Conservation (phyloP, 2,113 vertebrate genomes). For the Otis tarda region DNA sequence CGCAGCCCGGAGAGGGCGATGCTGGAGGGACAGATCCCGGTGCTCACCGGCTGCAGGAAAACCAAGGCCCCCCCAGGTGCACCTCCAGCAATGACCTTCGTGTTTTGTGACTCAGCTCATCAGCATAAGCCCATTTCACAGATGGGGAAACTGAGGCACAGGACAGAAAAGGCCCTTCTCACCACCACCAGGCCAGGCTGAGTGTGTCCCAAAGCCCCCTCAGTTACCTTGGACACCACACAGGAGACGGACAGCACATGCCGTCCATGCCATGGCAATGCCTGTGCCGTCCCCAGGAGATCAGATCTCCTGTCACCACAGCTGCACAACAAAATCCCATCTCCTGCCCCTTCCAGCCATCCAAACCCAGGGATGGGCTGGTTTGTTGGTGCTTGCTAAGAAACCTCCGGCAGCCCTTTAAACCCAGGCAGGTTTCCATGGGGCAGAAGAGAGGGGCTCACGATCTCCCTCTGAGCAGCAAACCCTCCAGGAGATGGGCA, state of each 20-base stretch:
- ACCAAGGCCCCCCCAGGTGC: neutral
- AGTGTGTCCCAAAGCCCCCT: neutral
- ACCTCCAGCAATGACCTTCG: neutral
- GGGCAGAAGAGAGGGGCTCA: neutral
- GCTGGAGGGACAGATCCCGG: neutral
- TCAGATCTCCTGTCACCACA: fast-evolving
- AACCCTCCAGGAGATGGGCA: neutral
- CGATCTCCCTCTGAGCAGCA: neutral
- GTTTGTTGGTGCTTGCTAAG: neutral
- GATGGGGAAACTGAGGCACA: neutral
- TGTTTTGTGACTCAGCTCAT: neutral
- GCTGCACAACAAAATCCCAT: neutral
- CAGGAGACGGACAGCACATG: neutral
- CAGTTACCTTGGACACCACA: neutral
- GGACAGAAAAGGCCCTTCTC: neutral
- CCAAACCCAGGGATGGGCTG: neutral
- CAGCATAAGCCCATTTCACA: neutral
- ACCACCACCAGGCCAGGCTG: neutral
- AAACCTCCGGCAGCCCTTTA: neutral
- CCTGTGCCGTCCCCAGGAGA: neutral
- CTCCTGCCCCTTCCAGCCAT: neutral
- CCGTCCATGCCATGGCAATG: neutral
- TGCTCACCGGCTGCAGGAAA: neutral
- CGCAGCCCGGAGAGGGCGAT: fast-evolving
- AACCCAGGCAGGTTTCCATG: fast-evolving